Conservation (phyloP, 2,797 vertebrate species). For the Clangula hyemalis region DNA sequence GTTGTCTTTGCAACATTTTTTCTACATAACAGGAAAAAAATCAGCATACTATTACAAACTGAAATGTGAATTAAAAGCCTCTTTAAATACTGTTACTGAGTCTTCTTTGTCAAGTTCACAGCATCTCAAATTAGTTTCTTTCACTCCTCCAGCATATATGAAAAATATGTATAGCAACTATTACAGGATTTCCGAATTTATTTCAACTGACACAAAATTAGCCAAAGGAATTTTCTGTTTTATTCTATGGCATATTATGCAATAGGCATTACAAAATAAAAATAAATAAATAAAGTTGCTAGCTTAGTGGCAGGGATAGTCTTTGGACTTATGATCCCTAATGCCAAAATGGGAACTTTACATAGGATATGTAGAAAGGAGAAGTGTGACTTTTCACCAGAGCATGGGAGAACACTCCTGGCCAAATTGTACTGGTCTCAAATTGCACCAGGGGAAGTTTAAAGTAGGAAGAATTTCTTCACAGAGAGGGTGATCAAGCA, state of each 20-base stretch:
- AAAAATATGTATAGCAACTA: neutral
- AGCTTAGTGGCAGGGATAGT: neutral
- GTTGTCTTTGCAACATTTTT: neutral
- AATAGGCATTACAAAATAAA: neutral
- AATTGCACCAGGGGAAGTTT: neutral
- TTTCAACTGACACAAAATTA: neutral
- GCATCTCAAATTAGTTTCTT: neutral
- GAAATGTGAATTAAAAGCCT: neutral
- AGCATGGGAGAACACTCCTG: neutral
- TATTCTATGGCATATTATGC: neutral
- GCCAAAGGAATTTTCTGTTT: neutral
- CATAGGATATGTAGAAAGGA: neutral
- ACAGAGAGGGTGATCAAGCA: neutral
- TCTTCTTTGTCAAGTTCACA: neutral
- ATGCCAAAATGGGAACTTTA: neutral
- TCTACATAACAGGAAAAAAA: neutral
- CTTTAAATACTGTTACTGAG: neutral
- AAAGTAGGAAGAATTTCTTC: neutral
- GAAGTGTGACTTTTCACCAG: neutral
- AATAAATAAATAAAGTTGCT: neutral
- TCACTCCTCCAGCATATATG: neutral
- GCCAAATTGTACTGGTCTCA: neutral
- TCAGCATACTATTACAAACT: neutral
- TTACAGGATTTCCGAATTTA: neutral
- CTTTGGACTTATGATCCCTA: neutral